Evolutionary conservation across 2,888 invertebrate genomes (phyloP).

Genomic region (Lasioglossum morio): DNA sequence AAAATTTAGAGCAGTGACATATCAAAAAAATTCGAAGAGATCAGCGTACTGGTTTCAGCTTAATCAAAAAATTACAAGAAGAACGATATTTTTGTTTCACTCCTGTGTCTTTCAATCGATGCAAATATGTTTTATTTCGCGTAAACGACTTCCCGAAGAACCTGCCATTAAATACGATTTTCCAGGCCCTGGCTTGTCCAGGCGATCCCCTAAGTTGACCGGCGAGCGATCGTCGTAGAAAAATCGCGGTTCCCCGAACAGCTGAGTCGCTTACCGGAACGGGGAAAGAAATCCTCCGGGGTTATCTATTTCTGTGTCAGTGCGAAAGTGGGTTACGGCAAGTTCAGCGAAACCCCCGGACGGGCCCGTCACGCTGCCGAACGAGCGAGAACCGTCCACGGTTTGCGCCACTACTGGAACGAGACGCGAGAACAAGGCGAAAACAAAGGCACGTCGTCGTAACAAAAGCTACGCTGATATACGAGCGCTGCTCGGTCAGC

Average conservation of each 20-base stretch:
- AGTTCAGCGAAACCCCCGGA: constrained; percentile 52
- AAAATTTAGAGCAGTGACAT: too few relatives aligned
- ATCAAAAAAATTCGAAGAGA: too few relatives aligned
- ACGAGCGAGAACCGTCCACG: constrained; percentile 27
- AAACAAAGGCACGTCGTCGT: constrained; percentile 76
- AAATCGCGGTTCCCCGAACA: constrained; percentile 6
- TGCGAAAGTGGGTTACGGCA: constrained; percentile 43
- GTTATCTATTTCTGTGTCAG: constrained; percentile 36
- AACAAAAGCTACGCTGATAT: constrained; percentile 77
- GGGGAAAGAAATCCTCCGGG: constrained; percentile 31
- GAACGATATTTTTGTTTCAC: too few relatives aligned
- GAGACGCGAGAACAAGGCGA: constrained; percentile 72
- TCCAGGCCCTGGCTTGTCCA: not conserved
- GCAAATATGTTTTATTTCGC: too few relatives aligned
- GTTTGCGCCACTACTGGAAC: constrained; percentile 44
- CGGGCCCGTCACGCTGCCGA: constrained; percentile 31
- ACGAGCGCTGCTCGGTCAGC: constrained; percentile 68
- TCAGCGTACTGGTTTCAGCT: too few relatives aligned
- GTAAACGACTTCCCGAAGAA: too few relatives aligned
- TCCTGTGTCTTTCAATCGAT: too few relatives aligned
- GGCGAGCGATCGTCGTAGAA: not conserved
- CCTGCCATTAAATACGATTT: not conserved
- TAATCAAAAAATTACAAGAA: too few relatives aligned
- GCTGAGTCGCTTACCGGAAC: constrained; percentile 21
- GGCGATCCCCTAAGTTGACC: not conserved